These are phyloP conservation scores for Alentia gelatinosa DNA, from an alignment of 2,888 invertebrate genomes.

Conservation along the genomic window DNA sequence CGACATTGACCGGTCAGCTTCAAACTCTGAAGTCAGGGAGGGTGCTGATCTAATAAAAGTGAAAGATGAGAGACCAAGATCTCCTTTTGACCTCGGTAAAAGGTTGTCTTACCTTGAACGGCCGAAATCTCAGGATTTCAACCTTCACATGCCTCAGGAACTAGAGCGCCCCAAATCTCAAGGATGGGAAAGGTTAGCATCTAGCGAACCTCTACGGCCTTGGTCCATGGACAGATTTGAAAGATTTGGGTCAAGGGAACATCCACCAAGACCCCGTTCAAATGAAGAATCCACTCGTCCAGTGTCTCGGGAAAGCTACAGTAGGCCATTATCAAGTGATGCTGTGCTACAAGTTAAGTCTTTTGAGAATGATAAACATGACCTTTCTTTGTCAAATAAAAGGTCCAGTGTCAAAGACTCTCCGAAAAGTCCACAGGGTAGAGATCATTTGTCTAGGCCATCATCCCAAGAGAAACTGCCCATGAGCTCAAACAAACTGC, in stretches of 20 bases:
- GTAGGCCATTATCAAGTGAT: conserved; percentile 16
- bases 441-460: not conserved
- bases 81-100: not conserved
- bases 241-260: not conserved
- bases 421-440: not conserved
- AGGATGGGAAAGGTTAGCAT: not conserved
- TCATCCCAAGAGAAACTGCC: not conserved
- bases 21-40: not conserved
- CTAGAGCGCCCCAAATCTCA: conserved; percentile 11
- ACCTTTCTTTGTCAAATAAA: not conserved
- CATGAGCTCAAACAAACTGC: not conserved
- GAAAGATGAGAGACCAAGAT: not conserved
- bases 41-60: not conserved
- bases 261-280: conserved; percentile 6
- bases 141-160: not conserved
- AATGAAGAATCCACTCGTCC: not conserved
- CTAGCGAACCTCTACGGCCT: conserved; percentile 5
- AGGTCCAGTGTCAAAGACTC: not conserved
- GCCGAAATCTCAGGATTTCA: conserved; percentile 17
- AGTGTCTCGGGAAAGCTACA: not conserved
- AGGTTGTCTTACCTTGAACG: conserved; percentile 16
- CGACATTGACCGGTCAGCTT: not conserved
- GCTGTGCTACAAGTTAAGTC: not conserved
- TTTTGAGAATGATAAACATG: not conserved
- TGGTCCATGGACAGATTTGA: not conserved